Evolutionary conservation across 1,140 invertebrate species (phyloP), one percentile per base, ranked within the genome.

Genomic region (Hyphantria cunea): DNA sequence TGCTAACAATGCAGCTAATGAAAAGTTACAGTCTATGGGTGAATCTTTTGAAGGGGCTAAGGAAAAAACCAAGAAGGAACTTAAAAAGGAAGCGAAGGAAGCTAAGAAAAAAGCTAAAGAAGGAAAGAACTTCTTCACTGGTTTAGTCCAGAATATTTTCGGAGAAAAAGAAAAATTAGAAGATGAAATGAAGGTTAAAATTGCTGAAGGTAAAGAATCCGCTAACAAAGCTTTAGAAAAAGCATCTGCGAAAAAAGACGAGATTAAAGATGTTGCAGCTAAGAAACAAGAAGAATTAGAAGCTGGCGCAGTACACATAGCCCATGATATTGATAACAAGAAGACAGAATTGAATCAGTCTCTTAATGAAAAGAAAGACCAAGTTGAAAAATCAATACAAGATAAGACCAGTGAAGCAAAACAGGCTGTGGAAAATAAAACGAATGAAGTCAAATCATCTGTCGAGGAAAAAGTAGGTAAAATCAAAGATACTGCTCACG

Each of bases 101-200:
- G 73, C 64, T 3, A 86, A 89, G 59, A 87, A 90, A 66, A 89
- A 89, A 64, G 70, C 80, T 25, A 89, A 90, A 55, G 80, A 90
- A 74, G 78, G 86, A 3, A 90, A 90, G 60, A 82, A 78, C 53
- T 90, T 90, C 66, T 81, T 90, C 42, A 78, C 83, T 2, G 87
- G 86, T 41, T 54, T 90, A 33, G 86, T 90, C 0, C 75, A 81
- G 42, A 87, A 86, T 59, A 85, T 90, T 14, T 89, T 89, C 54
- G 87, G 87, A 11, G 84, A 87, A 54, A 90, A 90, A 66, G 87
- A 90, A 11, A 89, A 90, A 68, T 60, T 88, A 7, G 86, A 90
- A 69, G 77, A 84, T 37, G 86, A 86, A 58, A 60, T 83, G 4
- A 87, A 87, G 66, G 72, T 66, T 9, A 89, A 87, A 64, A 66